phyloP scores from a whole-genome alignment of 2,113 vertebrate genomes.

The Oreochromis aureus region DNA sequence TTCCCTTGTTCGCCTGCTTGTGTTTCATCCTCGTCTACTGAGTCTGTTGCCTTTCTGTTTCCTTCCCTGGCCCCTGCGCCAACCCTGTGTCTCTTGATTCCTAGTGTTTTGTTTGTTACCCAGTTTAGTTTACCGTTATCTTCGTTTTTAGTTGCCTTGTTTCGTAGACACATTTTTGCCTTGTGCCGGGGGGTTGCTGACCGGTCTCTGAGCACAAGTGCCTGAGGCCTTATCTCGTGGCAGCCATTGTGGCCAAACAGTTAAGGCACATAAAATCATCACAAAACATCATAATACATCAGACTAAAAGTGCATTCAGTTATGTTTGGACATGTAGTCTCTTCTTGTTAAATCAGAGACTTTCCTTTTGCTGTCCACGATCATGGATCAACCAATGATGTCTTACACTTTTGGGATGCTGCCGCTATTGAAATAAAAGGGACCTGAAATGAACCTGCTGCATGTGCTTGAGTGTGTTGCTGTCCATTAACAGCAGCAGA shows the following conservation, averaged over 20 bases:
- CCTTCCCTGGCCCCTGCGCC: background rate
- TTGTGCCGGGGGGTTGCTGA: background rate
- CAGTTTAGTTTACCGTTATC: rapidly evolving
- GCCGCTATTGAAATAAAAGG: too few relatives aligned
- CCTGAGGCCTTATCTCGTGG: background rate
- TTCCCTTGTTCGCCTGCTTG: background rate
- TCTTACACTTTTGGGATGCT: too few relatives aligned
- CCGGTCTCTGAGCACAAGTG: background rate
- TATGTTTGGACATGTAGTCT: too few relatives aligned
- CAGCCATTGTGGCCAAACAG: too few relatives aligned
- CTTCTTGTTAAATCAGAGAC: too few relatives aligned
- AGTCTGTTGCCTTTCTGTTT: background rate
- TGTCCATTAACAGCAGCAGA: background rate
- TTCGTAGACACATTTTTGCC: background rate
- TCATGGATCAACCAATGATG: too few relatives aligned
- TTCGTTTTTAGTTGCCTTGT: background rate
- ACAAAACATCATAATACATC: too few relatives aligned
- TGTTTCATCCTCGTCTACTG: background rate
- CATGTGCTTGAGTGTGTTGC: too few relatives aligned
- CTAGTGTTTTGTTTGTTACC: background rate
- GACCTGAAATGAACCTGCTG: too few relatives aligned
- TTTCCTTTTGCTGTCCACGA: too few relatives aligned
- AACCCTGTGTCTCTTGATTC: background rate
- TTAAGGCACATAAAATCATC: too few relatives aligned
- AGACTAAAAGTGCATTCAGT: too few relatives aligned